Base-by-base conservation (phyloP, 2,797 vertebrate genomes). In the Sebastes diploproa region DNA sequence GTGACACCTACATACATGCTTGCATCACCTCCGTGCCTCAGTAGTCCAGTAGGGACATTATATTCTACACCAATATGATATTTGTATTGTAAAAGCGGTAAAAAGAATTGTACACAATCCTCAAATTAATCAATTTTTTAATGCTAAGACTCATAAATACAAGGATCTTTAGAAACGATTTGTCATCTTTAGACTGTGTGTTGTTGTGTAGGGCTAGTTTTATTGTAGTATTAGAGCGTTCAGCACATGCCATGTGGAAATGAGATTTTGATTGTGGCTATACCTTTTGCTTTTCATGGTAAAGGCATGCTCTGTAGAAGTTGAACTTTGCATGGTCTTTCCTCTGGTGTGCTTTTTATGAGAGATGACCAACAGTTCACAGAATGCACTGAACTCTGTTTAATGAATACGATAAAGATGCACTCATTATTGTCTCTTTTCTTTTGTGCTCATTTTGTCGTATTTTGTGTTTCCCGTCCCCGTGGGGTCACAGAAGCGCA, bases 401-500 rank as follows among this genome's bases (percentile, higher is more conserved):
- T 6, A 62, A 10, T 82, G 42, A 82, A 77, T 69, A 67, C 58
- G 7, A 68, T 81, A 27, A 77, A 86, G 29, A 74, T 84, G 38
- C 81, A 89, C 80, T 89, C 69, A 90, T 89, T 6, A 10, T 84
- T 80, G 77, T 85, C 76, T 80, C 73, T 83, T 72, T 85, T 75
- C 65, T 52, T 85, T 86, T 92, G 72, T 91, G 59, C 68, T 85
- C 63, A 75, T 89, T 91, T 82, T 90, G 74, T 90, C 65, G 32
- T 85, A 72, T 83, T 88, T 91, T 91, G 75, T 92, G 80, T 94
- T 93, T 84, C 87, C 42, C 67, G 60, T 89, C 90, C 89, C 14
- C 60, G 29, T 91, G 90, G 84, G 79, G 84, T 92, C 83, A 91
- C 93, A 94, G 94, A 94, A 91, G 93, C 77, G 70, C 91, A 91